phyloP scores from a whole-genome alignment of 2,888 invertebrate species.

The Notodonta ziczac region DNA sequence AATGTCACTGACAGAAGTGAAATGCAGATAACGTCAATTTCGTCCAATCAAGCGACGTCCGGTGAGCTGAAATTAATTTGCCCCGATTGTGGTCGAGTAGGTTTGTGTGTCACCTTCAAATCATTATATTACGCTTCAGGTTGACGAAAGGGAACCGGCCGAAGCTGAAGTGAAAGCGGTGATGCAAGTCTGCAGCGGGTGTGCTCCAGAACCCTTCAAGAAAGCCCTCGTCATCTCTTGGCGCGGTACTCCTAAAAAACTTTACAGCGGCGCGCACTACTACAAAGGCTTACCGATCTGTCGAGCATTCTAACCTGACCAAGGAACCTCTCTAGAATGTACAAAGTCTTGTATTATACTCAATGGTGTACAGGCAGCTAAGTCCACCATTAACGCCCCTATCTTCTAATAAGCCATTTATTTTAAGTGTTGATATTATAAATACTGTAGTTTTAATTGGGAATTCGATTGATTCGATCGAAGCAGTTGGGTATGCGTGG shows the following conservation, averaged over 20 bases:
- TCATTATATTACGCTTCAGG: slow-evolving; percentile 57
- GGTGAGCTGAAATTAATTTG: too few species aligned
- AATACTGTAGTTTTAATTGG: slow-evolving; percentile 23
- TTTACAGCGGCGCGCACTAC: slow-evolving; percentile 89
- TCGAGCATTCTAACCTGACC: slow-evolving; percentile 80
- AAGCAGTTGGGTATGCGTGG: slow-evolving; percentile 28
- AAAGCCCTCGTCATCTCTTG: slow-evolving; percentile 92
- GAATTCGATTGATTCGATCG: slow-evolving; percentile 26
- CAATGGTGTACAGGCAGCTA: slow-evolving; percentile 20
- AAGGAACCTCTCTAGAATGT: slow-evolving; percentile 18
- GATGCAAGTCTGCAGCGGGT: slow-evolving; percentile 91
- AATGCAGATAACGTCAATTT: too few species aligned
- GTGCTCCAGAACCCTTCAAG: slow-evolving; percentile 90
- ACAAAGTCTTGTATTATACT: slow-evolving; percentile 27
- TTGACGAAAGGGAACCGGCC: slow-evolving; percentile 91
- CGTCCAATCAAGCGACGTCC: too few species aligned
- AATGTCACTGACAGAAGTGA: too few species aligned
- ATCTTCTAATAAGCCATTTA: slow-evolving; percentile 35
- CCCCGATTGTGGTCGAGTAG: too few species aligned
- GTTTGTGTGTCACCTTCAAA: too few species aligned
- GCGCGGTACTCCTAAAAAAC: slow-evolving; percentile 89
- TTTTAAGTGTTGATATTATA: slow-evolving; percentile 33
- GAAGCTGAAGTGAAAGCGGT: slow-evolving; percentile 93
- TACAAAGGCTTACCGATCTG: slow-evolving; percentile 88
- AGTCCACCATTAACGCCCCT: slow-evolving; percentile 15